Conservation (phyloP, 2,797 vertebrate species). For the Garrulus glandarius region DNA sequence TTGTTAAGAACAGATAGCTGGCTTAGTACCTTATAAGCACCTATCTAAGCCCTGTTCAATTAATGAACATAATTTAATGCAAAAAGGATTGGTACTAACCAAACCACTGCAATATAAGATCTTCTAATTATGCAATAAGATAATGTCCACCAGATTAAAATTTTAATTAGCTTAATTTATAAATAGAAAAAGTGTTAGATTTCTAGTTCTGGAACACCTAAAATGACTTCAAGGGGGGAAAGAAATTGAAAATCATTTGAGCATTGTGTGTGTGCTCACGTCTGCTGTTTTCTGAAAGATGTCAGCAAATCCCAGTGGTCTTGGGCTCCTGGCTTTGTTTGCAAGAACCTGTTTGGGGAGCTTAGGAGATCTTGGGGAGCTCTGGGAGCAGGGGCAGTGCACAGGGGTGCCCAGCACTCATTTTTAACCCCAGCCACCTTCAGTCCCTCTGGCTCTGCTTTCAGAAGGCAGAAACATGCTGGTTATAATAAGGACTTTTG, state of each 20-base stretch:
- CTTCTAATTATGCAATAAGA: constrained; percentile 35
- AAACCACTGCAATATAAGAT: background rate
- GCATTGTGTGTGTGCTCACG: background rate
- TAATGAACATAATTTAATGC: constrained; percentile 8
- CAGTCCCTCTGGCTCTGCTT: background rate
- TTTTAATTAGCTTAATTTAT: constrained; percentile 52
- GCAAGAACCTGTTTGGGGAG: background rate
- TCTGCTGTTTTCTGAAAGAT: background rate
- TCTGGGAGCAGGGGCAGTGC: background rate
- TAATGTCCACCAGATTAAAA: constrained; percentile 38
- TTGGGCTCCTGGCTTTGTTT: background rate
- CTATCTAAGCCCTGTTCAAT: constrained; percentile 4
- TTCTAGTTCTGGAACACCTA: constrained; percentile 11
- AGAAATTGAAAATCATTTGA: background rate
- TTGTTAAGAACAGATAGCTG: background rate
- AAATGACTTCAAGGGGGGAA: background rate
- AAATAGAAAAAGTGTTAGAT: background rate
- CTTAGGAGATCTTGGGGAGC: background rate
- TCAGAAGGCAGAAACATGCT: background rate
- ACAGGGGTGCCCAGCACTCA: background rate
- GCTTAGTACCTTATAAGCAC: background rate
- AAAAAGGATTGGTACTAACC: background rate
- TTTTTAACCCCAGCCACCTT: background rate
- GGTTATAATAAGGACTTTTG: background rate
- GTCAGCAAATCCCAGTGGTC: background rate